phyloP scores from a whole-genome alignment of 2,888 invertebrate genomes.

The Hymenopus coronatus region DNA sequence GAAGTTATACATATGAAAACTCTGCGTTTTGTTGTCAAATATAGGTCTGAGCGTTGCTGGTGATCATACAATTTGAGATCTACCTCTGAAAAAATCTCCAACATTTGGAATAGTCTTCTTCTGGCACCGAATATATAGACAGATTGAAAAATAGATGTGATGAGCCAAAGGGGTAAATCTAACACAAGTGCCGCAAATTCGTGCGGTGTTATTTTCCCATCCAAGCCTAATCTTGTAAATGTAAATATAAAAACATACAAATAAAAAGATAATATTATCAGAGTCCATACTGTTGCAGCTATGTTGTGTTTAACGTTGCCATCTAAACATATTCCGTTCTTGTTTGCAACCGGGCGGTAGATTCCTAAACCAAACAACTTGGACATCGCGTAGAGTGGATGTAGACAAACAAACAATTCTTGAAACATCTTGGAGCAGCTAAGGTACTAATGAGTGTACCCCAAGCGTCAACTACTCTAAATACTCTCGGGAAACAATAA shows the following conservation, averaged over 20 bases:
- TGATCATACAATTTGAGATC: background rate
- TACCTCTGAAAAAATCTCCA: background rate
- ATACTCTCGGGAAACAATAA: no score
- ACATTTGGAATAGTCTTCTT: background rate
- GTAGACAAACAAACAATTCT: background rate
- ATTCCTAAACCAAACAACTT: background rate
- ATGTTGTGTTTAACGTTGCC: background rate
- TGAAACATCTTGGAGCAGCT: background rate
- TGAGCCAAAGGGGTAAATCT: background rate
- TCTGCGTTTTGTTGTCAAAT: background rate
- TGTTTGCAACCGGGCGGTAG: background rate
- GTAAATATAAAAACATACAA: background rate
- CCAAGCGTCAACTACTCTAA: no score
- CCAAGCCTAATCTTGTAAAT: background rate
- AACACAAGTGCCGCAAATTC: background rate
- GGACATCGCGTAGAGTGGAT: background rate
- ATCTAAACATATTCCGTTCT: background rate
- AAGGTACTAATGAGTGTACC: no score
- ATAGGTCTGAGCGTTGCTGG: background rate
- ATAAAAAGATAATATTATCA: background rate
- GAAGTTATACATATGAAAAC: background rate
- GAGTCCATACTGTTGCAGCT: background rate
- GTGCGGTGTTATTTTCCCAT: background rate
- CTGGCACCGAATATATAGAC: background rate
- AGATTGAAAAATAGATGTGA: background rate